phyloP scores from a whole-genome alignment of 1,140 invertebrate genomes.

The Mizuhopecten yessoensis region DNA sequence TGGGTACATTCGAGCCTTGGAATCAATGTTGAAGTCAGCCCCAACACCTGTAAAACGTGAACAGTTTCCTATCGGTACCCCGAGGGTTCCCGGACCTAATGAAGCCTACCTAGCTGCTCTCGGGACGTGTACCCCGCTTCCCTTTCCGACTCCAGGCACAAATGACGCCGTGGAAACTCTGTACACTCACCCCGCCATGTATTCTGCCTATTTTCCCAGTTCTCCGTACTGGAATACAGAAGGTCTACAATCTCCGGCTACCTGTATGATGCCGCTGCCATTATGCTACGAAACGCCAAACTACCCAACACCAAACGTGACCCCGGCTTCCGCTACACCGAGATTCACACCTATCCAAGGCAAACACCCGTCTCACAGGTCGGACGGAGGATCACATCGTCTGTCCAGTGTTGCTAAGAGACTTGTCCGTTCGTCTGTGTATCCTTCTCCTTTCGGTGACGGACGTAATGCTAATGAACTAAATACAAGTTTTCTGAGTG shows the following conservation, averaged over 20 bases:
- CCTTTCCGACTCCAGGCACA: background rate
- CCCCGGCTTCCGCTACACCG: background rate
- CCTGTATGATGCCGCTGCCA: background rate
- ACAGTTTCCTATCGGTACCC: background rate
- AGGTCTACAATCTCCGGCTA: background rate
- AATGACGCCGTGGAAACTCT: background rate
- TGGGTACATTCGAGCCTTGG: constrained; percentile 97
- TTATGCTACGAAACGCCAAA: background rate
- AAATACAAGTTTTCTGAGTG: background rate
- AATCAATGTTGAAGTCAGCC: constrained; percentile 12
- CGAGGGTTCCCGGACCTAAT: background rate
- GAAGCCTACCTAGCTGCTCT: background rate
- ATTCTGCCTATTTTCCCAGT: background rate
- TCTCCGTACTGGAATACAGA: background rate
- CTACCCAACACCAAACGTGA: background rate
- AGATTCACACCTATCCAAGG: background rate
- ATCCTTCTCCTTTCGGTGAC: background rate
- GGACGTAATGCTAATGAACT: background rate
- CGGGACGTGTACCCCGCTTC: background rate
- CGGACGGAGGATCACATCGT: background rate
- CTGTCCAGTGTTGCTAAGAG: constrained; percentile 3
- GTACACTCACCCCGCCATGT: background rate
- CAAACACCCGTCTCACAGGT: background rate
- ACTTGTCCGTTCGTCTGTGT: constrained; percentile 7
- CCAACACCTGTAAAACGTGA: background rate